Base-by-base conservation (phyloP, 2,113 vertebrate genomes). In the Globicephala melas region DNA sequence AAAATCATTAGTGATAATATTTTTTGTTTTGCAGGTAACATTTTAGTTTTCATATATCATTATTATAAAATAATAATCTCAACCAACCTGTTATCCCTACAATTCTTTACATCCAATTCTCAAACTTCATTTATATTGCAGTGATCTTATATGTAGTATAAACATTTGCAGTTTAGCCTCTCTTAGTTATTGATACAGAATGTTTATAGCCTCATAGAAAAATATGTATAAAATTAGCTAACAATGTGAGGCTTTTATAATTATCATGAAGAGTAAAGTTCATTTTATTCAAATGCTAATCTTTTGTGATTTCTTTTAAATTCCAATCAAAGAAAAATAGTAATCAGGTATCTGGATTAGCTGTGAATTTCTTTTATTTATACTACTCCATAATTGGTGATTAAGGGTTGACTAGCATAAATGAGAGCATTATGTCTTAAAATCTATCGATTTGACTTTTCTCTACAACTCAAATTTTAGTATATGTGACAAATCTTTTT, bases 111-210 rank as follows among this genome's bases (percentile, higher is more conserved):
- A 84, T 60, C 31, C 31, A 55, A 1, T 84, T 94, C 31, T 89
- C 82, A 95, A 88, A 92, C 20, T 73, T 95, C 10, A 62, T 68
- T 95, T 89, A 38, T 91, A 79, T 94, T 95, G 15, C n/a, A 74
- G 0, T 68, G 38, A 94, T 80, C 25, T 20, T 91, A 60, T 89
- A 31, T 90, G 6, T 80, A 77, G 83, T 87, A 47, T 73, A 63
- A 94, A 83, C 23, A 91, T 67, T 70, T 71, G 6, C 25, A 60
- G 7, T 96, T 94, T 95, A 82, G 85, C 28, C 4, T 91, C 23
- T 79, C 12, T 79, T 68, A 89, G 26, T 71, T 86, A 55, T n/a
- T 89, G 50, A 84, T 44, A 86, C 8, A 94, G 33, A 95, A 81
- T 79, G 33, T 63, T 95, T 70, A 53, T 53, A 84, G 28, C 17